These are phyloP conservation scores for Drosophila kikkawai DNA, from an alignment of 1,140 invertebrate genomes.

Conservation along the genomic window DNA sequence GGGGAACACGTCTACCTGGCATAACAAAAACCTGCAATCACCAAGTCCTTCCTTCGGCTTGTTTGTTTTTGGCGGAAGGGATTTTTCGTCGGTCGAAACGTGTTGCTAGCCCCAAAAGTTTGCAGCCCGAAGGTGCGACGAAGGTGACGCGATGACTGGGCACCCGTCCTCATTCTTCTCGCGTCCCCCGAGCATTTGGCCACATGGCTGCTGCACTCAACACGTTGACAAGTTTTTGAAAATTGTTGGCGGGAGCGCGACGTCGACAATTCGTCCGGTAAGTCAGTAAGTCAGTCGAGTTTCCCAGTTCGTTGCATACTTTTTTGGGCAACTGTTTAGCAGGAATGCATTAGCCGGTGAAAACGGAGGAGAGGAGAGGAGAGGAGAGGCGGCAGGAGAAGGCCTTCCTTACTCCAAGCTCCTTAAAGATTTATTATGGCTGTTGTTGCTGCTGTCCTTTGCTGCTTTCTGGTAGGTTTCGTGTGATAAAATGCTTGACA, in stretches of 20 bases:
- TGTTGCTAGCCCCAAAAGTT: conserved; percentile 54
- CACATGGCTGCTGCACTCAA: conserved; percentile 67
- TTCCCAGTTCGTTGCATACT: conserved; percentile 69
- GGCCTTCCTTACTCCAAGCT: conserved; percentile 9
- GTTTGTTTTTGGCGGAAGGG: conserved; percentile 33
- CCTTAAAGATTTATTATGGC: conserved; percentile 73
- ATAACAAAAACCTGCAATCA: conserved; percentile 27
- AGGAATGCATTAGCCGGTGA: conserved; percentile 51
- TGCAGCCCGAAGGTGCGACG: conserved; percentile 22
- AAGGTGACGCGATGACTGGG: conserved; percentile 32
- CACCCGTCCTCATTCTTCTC: conserved; percentile 21
- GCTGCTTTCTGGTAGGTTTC: conserved; percentile 40
- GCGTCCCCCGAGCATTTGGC: conserved; percentile 27
- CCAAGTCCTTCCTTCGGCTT: conserved; percentile 18
- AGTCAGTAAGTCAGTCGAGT: conserved; percentile 38
- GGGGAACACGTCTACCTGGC: conserved; percentile 21
- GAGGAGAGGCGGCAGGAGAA: background rate
- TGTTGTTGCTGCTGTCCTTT: conserved; percentile 53
- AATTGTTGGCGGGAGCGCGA: conserved; percentile 40
- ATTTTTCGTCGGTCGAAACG: conserved; percentile 43
- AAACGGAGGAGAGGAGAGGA: background rate
- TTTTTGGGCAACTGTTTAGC: conserved; percentile 68
- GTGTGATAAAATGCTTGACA: conserved; percentile 82
- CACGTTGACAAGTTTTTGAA: conserved; percentile 77
- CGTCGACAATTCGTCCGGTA: conserved; percentile 31